phyloP scores from a whole-genome alignment of 2,888 invertebrate genomes.

The Meteorus colon region DNA sequence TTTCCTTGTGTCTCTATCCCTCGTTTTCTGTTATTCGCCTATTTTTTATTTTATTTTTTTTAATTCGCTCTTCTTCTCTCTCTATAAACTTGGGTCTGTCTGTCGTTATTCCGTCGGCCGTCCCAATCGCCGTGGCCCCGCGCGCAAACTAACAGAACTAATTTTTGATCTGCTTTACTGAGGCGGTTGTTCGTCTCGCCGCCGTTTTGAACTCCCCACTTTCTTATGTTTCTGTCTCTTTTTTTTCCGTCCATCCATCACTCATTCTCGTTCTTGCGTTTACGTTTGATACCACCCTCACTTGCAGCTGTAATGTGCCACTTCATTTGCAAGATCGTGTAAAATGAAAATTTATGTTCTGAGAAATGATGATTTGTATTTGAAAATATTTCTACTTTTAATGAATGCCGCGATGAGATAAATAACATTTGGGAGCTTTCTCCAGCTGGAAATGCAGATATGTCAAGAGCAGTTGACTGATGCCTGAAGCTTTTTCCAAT shows the following conservation, averaged over 20 bases:
- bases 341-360: background rate
- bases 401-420: no score
- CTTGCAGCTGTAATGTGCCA: background rate
- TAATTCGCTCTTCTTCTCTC: slow-evolving; percentile 41
- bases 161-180: slow-evolving; percentile 57
- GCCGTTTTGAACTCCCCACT: slow-evolving; percentile 48
- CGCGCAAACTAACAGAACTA: slow-evolving; percentile 72
- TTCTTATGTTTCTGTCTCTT: slow-evolving; percentile 52
- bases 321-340: background rate
- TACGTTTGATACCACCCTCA: slow-evolving; percentile 38
- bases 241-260: slow-evolving; percentile 46
- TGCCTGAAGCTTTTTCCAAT: no score
- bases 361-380: background rate
- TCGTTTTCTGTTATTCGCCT: slow-evolving; percentile 49
- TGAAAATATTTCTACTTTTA: background rate
- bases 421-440: no score
- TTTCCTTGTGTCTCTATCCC: background rate
- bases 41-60: no score
- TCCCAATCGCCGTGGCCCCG: slow-evolving; percentile 72
- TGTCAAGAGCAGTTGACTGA: no score
- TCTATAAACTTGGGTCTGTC: slow-evolving; percentile 53
- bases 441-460: no score
- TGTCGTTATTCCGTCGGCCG: slow-evolving; percentile 62
- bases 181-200: slow-evolving; percentile 50
- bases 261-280: slow-evolving; percentile 50